Evolutionary conservation across 2,888 invertebrate species (phyloP).

Genomic region (Mythimna vitellina): DNA sequence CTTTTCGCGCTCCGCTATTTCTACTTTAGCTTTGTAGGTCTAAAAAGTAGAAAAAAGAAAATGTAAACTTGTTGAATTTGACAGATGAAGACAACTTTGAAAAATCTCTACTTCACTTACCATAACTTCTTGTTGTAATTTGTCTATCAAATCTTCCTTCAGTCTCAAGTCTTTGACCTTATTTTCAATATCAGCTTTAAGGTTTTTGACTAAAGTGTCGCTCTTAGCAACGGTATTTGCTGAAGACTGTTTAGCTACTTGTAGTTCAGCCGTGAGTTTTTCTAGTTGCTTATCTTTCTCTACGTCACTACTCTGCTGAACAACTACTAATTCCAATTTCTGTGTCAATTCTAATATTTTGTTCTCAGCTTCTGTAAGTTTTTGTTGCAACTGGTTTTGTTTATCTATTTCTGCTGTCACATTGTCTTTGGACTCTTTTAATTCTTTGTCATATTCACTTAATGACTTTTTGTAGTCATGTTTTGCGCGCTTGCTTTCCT

Average conservation of each 20-base stretch:
- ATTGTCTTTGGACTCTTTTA: constrained; percentile 82
- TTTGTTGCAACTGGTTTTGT: constrained; percentile 80
- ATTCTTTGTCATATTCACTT: constrained; percentile 87
- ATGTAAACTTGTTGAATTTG: not conserved
- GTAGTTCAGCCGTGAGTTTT: constrained; percentile 84
- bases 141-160: constrained; percentile 81
- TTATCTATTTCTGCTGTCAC: constrained; percentile 81
- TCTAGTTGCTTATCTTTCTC: constrained; percentile 86
- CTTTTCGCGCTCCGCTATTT: constrained; percentile 85
- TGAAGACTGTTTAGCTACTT: constrained; percentile 79
- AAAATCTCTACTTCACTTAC: constrained; percentile 65
- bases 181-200: constrained; percentile 82
- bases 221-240: constrained; percentile 80
- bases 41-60: constrained; percentile 63
- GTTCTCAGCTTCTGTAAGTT: constrained; percentile 81
- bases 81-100: not conserved
- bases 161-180: constrained; percentile 83
- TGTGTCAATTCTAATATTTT: constrained; percentile 81
- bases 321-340: constrained; percentile 83
- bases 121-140: constrained; percentile 85
- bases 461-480: constrained; percentile 90
- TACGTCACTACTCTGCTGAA: constrained; percentile 82
- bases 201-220: constrained; percentile 80
- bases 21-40: constrained; percentile 82
- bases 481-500: constrained; percentile 87